Base-by-base conservation (phyloP, 1,140 invertebrate species). In the Helicoverpa zea region DNA sequence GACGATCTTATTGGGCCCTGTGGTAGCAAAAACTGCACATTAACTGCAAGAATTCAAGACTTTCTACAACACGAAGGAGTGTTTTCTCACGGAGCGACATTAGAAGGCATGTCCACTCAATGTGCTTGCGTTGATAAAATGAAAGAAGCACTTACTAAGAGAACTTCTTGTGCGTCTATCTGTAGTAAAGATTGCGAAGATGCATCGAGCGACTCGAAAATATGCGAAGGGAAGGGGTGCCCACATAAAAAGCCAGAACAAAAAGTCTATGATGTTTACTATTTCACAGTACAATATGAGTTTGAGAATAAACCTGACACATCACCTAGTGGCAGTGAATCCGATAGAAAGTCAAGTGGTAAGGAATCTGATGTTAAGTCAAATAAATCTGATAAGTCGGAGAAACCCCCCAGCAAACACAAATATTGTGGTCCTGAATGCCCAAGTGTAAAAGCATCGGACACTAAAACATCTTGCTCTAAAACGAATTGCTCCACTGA, bases 1-100 rank as follows among this genome's bases (percentile, higher is more conserved):
- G 84, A 90, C 43, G 88, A 92, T 49, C 88, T 95, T 49, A 88
- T 93, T 73, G 94, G 94, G 23, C 92, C 93, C 18, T 95, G 94
- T 86, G 94, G 94, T n/a, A 95, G 92, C 77, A 94, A 89, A 80
- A 77, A 88, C 29, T 95, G 94, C 83, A 90, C 85, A 30, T 58
- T 95, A 63, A 91, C 89, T 75, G 89, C 92, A 81, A 92, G 88
- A 83, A 90, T 95, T 72, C 88, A 91, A 84, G 68, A 94, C 68
- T 92, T 95, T 56, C 80, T 95, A 58, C 84, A 88, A 2, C 94
- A 91, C 51, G 88, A 91, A 85, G 92, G 92, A 14, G 81, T 79
- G 66, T 95, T 94, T 35, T 91, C 94, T 54, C 89, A 93, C 23
- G 58, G n/a, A 29, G 23, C 23, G 3, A 61, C 56, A 1, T 61